Conservation (phyloP, 2,888 invertebrate genomes). For the Amphiduros pacificus region DNA sequence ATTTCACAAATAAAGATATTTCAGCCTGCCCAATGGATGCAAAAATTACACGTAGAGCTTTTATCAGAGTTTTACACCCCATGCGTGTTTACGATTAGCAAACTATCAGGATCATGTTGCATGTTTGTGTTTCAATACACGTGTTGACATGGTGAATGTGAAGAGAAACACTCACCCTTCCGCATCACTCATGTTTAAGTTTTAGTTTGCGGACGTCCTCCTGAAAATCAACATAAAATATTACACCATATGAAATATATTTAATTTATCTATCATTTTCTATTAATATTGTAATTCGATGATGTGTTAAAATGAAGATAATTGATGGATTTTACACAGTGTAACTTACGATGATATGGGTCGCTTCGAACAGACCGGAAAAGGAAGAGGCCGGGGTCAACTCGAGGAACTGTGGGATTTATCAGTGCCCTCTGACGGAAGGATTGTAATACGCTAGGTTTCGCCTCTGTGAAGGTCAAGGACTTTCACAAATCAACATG, state of each 20-base stretch:
- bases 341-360: slow-evolving; percentile 17
- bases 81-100: too few species aligned
- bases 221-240: slow-evolving; percentile 16
- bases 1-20: too few species aligned
- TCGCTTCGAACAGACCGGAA: background rate
- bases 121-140: too few species aligned
- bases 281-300: background rate
- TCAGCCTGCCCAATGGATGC: too few species aligned
- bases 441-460: too few species aligned
- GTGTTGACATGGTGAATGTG: background rate
- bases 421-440: too few species aligned
- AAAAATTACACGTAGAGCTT: too few species aligned
- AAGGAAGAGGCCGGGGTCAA: slow-evolving; percentile 7
- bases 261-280: background rate
- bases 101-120: too few species aligned
- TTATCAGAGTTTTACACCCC: too few species aligned
- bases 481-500: too few species aligned
- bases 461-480: too few species aligned
- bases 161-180: slow-evolving; percentile 22
- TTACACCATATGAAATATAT: background rate
- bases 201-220: slow-evolving; percentile 26
- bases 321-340: background rate
- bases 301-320: background rate
- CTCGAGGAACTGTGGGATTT: too few species aligned
- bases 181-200: slow-evolving; percentile 28